Evolutionary conservation across 2,113 vertebrate genomes (phyloP).

Genomic region (Cavia porcellus): DNA sequence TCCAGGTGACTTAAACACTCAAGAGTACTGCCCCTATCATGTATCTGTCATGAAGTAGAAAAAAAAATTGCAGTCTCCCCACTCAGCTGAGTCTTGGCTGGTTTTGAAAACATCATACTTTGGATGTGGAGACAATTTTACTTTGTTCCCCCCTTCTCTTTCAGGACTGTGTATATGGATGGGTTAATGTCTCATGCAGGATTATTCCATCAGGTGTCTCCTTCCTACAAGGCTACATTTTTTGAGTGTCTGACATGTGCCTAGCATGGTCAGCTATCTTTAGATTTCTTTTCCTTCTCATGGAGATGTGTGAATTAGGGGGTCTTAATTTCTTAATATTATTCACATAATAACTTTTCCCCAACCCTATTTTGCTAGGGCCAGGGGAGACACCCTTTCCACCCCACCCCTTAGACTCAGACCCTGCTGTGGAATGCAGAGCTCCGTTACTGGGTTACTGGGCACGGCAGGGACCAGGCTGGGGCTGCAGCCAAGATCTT

Average conservation of each 20-base stretch:
- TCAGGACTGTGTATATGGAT: not conserved
- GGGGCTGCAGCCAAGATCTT: conserved; percentile 54
- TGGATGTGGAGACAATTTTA: not conserved
- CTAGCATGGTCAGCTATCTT: not conserved
- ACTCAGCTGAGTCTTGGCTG: not conserved
- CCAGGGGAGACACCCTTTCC: not conserved
- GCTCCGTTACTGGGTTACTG: conserved; percentile 39
- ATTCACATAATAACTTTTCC: not conserved
- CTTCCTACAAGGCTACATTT: not conserved
- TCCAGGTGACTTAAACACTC: not conserved
- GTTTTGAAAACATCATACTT: not conserved
- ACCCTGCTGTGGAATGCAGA: conserved; percentile 7
- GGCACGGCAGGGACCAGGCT: not conserved
- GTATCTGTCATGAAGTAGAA: not conserved
- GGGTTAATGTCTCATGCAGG: not conserved
- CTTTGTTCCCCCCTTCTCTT: not conserved
- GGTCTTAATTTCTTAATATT: not conserved
- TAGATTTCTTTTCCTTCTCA: not conserved
- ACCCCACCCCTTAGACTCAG: not conserved
- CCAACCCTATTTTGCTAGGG: not conserved
- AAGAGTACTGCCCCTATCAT: not conserved
- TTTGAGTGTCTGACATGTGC: not conserved
- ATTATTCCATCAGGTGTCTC: not conserved
- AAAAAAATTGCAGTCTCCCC: not conserved
- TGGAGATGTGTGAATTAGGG: not conserved